These are phyloP conservation scores for Argopecten irradians DNA, from an alignment of 1,140 invertebrate genomes.

Conservation along the genomic window DNA sequence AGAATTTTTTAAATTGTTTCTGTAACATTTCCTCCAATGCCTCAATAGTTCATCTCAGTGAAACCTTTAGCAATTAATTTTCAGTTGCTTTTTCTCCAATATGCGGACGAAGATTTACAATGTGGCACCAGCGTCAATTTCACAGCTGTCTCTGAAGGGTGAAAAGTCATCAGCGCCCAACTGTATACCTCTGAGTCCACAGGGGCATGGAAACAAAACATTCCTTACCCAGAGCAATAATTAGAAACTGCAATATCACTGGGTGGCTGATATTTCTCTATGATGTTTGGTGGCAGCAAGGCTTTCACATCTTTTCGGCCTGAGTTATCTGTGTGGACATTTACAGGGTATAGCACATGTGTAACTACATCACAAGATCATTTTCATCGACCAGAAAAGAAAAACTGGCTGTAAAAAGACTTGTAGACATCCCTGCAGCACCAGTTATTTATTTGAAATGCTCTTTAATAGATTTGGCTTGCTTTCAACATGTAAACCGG, in stretches of 20 bases:
- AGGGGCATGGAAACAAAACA: not conserved
- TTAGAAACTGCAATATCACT: not conserved
- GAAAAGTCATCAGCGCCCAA: not conserved
- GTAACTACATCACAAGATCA: not conserved
- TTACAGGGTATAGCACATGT: not conserved
- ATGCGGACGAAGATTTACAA: not conserved
- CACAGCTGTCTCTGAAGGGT: conserved; percentile 6
- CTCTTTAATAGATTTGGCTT: not conserved
- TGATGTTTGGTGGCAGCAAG: not conserved
- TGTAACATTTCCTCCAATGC: not conserved
- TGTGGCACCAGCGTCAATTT: not conserved
- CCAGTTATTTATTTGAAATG: not conserved
- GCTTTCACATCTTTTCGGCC: not conserved
- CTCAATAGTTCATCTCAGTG: not conserved
- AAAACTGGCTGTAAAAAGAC: not conserved
- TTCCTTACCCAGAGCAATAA: not conserved
- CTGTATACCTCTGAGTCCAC: not conserved
- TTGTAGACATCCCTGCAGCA: not conserved
- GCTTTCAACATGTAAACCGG: not conserved
- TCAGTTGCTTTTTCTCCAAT: not conserved
- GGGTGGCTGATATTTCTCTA: not conserved
- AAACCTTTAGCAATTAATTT: not conserved
- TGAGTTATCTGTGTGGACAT: not conserved
- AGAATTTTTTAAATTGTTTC: too few relatives aligned
- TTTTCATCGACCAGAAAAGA: not conserved